Evolutionary conservation across 2,797 vertebrate genomes (phyloP), one percentile per base, ranked within the genome.

Genomic region (Acropternis orthonyx): DNA sequence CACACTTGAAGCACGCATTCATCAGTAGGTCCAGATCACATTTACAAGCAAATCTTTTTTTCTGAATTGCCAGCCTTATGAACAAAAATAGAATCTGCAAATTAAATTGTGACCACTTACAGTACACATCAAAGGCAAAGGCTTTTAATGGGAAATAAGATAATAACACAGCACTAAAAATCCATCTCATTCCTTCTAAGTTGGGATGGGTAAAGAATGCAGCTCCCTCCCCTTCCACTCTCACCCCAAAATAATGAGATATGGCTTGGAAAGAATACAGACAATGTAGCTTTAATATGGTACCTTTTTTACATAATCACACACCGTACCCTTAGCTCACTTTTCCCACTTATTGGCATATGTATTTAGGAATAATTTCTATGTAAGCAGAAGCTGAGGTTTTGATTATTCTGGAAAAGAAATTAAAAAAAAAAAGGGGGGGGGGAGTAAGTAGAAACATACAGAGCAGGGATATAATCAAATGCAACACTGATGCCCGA

Each of bases 91-190:
- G 55, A 76, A 86, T 52, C 82, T 80, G 28, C 58, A 91, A 92
- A 92, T 95, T 91, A 88, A 93, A 87, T 85, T 80, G 92, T 65
- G 88, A 76, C 83, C 80, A 43, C 73, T 92, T 46, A 48, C 67
- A 89, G 59, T 28, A 69, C 8, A 63, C 76, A 92, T 86, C 87
- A 93, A 92, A 94, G 83, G 59, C 55, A 82, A 94, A 69, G 36
- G 69, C 37, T 65, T 89, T 55, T 79, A 95, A 94, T 34, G 49
- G 56, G 83, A 90, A 92, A 39, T 44, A 71, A 85, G 68, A 89
- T 61, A 92, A 58, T 54, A 94, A 78, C 18, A 48, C 16, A 67
- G 77, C 66, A 92, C 61, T 63, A 91, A 94, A 90, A 94, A 89
- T 34, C 54, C n/a, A 68, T 20, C 86, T 89, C 51, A 5, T 84